Conservation (phyloP, 1,140 invertebrate species). For the Cataglyphis hispanica region DNA sequence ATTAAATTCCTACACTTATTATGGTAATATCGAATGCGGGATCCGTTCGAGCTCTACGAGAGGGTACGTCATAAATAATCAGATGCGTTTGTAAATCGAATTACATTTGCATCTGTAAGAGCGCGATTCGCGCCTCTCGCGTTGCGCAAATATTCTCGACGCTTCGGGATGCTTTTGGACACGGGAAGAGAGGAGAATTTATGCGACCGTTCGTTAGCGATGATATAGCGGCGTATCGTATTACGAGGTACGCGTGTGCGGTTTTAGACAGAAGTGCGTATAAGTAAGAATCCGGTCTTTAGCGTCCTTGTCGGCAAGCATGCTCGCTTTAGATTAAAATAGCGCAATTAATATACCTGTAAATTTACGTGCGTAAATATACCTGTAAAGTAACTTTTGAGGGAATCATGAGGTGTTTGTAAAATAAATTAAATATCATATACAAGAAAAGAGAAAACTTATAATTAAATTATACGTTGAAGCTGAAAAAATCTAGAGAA, state of each 20-base stretch:
- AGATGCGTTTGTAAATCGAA: conserved; percentile 26
- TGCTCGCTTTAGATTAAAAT: conserved; percentile 18
- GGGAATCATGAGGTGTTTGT: no score
- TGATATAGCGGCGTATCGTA: conserved; percentile 46
- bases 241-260: conserved; percentile 16
- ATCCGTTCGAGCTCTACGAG: not conserved
- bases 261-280: conserved; percentile 39
- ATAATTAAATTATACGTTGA: not conserved
- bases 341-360: no score
- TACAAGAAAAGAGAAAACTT: not conserved
- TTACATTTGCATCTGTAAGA: conserved; percentile 58
- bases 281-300: conserved; percentile 7
- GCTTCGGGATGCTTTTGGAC: conserved; percentile 25
- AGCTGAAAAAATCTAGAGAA: not conserved
- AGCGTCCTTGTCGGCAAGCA: not conserved
- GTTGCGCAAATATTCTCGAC: not conserved
- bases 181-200: conserved; percentile 36
- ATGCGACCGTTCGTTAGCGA: conserved; percentile 56
- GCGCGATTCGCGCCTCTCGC: conserved; percentile 11
- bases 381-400: no score
- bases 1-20: conserved; percentile 12
- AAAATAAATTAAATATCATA: not conserved
- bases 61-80: conserved; percentile 39
- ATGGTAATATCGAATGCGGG: not conserved
- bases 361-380: not conserved